Percentiles rank a stretch among this genome's conserved stretches.
These are phyloP conservation scores for Chelonus insularis DNA, from an alignment of 1,140 invertebrate species.

Conservation along the genomic window DNA sequence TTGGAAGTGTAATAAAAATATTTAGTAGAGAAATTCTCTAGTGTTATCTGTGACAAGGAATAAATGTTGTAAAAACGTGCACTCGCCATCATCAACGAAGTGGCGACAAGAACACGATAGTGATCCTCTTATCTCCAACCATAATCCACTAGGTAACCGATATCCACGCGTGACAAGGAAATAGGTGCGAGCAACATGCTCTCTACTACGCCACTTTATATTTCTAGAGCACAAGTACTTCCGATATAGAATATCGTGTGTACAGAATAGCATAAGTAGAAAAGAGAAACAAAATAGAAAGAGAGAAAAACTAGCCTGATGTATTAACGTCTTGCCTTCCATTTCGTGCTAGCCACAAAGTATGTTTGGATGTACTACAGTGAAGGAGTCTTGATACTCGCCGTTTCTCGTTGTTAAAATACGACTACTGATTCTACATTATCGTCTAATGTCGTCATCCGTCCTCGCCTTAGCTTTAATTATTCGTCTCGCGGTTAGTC, in stretches of 20 bases:
- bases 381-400: slow-evolving; percentile 5
- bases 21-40: too few relatives aligned
- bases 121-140: slow-evolving; percentile 18
- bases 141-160: slow-evolving; percentile 21
- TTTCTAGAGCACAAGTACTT: slow-evolving; percentile 18
- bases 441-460: slow-evolving; percentile 37
- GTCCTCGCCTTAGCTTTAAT: slow-evolving; percentile 38
- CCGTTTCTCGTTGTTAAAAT: slow-evolving; percentile 34
- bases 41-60: too few relatives aligned
- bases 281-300: neutral
- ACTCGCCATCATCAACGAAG: neutral
- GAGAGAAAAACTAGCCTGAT: neutral
- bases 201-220: slow-evolving; percentile 25
- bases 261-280: neutral
- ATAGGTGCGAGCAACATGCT: slow-evolving; percentile 5
- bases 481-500: slow-evolving; percentile 30
- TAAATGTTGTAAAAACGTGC: neutral
- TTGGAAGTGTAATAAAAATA: too few relatives aligned
- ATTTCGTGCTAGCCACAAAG: neutral
- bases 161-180: slow-evolving; percentile 16
- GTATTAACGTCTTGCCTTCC: neutral
- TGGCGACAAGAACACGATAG: slow-evolving; percentile 9
- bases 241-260: slow-evolving; percentile 26
- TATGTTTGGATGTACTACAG: neutral
- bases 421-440: slow-evolving; percentile 39